Percentiles rank a stretch among this genome's conserved stretches.
These are phyloP conservation scores for Tetramorium bicarinatum DNA, from an alignment of 2,888 invertebrate species.

Conservation along the genomic window DNA sequence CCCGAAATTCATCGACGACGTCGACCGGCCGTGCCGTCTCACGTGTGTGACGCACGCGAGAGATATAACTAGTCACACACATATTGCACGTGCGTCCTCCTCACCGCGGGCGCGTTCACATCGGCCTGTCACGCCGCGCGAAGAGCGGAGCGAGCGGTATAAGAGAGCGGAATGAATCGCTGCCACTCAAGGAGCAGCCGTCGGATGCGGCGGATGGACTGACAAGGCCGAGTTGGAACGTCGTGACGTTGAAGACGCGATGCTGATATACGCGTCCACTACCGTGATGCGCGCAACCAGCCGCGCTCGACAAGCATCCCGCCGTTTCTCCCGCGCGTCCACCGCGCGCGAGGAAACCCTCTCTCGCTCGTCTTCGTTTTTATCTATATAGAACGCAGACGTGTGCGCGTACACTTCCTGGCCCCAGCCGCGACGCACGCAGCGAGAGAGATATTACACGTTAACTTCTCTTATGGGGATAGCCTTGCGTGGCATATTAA, in stretches of 20 bases:
- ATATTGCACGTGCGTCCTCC: conserved; percentile 48
- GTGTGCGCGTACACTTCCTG: conserved; percentile 26
- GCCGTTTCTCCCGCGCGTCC: conserved; percentile 50
- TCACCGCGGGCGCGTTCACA: conserved; percentile 40
- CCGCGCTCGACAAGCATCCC: conserved; percentile 50
- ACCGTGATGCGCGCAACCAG: conserved; percentile 56
- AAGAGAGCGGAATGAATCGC: conserved; percentile 71
- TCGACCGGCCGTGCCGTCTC: conserved; percentile 18
- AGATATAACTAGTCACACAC: conserved; percentile 44
- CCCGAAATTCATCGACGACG: conserved; percentile 46
- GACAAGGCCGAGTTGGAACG: conserved; percentile 62
- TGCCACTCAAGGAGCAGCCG: conserved; percentile 75
- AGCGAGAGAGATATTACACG: conserved; percentile 18
- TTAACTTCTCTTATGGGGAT: not conserved
- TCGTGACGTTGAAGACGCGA: conserved; percentile 59
- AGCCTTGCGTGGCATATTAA: not conserved
- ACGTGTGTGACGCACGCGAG: conserved; percentile 30
- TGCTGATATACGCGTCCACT: conserved; percentile 60
- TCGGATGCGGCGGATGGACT: conserved; percentile 72
- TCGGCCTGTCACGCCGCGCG: conserved; percentile 49
- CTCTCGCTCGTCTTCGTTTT: conserved; percentile 28
- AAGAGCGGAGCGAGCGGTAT: conserved; percentile 53
- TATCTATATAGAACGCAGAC: conserved; percentile 42
- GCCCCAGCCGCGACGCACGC: not conserved
- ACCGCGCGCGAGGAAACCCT: conserved; percentile 33